A percentile compares a stretch with the other conserved stretches of the same genome.
phyloP scores from a whole-genome alignment of 1,140 invertebrate species.

The Brachionus rubens region DNA sequence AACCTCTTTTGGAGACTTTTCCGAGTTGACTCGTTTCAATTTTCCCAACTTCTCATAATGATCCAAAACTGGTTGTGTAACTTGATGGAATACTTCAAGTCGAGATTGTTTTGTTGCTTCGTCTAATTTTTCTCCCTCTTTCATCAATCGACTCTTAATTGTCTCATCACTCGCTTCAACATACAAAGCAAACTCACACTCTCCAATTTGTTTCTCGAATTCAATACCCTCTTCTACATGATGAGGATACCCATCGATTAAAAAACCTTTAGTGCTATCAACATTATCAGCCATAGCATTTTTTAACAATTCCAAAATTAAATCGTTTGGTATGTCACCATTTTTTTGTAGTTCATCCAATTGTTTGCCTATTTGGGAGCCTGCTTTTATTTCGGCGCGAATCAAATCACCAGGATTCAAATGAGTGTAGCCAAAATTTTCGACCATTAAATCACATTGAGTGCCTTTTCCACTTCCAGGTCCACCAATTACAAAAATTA shows the following conservation, averaged over 20 bases:
- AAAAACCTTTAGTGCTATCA: conserved; percentile 62
- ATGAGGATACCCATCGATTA: conserved; percentile 84
- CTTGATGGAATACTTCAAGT: conserved; percentile 48
- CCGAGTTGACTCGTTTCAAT: conserved; percentile 8
- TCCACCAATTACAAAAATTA: conserved; percentile 53
- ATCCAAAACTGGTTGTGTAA: conserved; percentile 64
- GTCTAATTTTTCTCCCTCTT: conserved; percentile 75
- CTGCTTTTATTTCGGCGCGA: conserved; percentile 77
- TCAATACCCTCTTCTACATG: conserved; percentile 72
- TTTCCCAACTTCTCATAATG: conserved; percentile 66
- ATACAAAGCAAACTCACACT: conserved; percentile 74
- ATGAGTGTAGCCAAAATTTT: conserved; percentile 74
- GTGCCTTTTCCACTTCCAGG: conserved; percentile 67
- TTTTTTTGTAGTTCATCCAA: conserved; percentile 78
- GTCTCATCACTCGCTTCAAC: conserved; percentile 81
- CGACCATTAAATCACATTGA: conserved; percentile 77
- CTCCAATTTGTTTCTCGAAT: conserved; percentile 62
- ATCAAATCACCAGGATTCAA: conserved; percentile 84
- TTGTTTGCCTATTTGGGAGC: conserved; percentile 65
- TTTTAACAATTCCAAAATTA: conserved; percentile 55
- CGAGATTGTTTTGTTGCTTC: conserved; percentile 81
- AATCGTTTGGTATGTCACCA: conserved; percentile 71
- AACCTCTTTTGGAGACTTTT: conserved; percentile 11
- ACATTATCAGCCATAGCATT: conserved; percentile 57
- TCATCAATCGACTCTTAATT: conserved; percentile 78